A percentile compares a stretch with the other conserved stretches of the same genome.
These are phyloP conservation scores for Ceraclea dissimilis DNA, from an alignment of 2,888 invertebrate species.

Conservation along the genomic window DNA sequence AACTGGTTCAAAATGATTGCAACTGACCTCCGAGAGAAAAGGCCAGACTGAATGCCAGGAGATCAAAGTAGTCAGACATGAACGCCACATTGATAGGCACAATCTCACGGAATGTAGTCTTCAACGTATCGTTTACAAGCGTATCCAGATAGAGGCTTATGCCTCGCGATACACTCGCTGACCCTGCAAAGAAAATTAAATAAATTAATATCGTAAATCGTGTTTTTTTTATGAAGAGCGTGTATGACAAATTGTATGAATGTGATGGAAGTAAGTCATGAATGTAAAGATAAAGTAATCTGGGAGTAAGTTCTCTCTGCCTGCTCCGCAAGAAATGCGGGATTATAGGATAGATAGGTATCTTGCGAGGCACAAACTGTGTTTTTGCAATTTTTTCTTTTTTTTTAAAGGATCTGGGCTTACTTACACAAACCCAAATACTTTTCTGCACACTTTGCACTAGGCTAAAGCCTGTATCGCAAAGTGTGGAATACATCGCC, in stretches of 20 bases:
- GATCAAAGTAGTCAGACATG: slow-evolving; percentile 64
- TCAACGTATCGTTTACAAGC: slow-evolving; percentile 55
- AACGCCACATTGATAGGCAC: slow-evolving; percentile 53
- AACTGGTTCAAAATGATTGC: too few relatives aligned
- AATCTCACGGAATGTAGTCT: slow-evolving; percentile 50
- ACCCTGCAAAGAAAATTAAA: slow-evolving; percentile 40
- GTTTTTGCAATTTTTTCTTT: too few relatives aligned
- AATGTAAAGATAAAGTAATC: neutral
- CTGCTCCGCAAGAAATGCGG: too few relatives aligned
- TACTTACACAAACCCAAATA: too few relatives aligned
- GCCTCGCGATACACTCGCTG: slow-evolving; percentile 70
- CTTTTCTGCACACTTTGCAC: too few relatives aligned
- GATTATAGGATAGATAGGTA: too few relatives aligned
- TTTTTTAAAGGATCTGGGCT: too few relatives aligned
- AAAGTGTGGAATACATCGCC: too few relatives aligned
- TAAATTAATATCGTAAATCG: neutral
- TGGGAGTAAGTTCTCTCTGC: neutral
- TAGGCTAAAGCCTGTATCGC: too few relatives aligned
- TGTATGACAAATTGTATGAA: neutral
- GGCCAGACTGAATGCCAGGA: slow-evolving; percentile 62
- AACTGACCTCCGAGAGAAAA: slow-evolving; percentile 57
- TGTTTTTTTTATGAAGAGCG: neutral
- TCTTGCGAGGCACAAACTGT: too few relatives aligned
- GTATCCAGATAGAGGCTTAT: slow-evolving; percentile 68
- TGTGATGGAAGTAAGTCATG: neutral